phyloP scores from a whole-genome alignment of 1,140 invertebrate genomes.

The Lanistes nyassanus region DNA sequence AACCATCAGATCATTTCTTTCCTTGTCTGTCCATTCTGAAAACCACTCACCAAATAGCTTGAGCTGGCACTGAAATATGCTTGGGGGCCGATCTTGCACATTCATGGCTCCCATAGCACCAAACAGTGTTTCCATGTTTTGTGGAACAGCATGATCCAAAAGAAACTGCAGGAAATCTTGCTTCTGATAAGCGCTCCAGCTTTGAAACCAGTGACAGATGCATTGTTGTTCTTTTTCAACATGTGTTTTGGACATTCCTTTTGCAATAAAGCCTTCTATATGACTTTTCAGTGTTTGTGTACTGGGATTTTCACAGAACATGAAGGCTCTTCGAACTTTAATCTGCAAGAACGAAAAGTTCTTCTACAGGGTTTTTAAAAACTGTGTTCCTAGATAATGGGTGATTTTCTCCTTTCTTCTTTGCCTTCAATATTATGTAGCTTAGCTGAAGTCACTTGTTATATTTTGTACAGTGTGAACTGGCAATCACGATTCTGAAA shows the following conservation, averaged over 20 bases:
- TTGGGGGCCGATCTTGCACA: slow-evolving; percentile 79
- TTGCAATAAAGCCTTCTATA: neutral
- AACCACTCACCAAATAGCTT: slow-evolving; percentile 90
- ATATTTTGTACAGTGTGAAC: no score
- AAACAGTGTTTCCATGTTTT: slow-evolving; percentile 77
- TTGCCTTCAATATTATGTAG: no score
- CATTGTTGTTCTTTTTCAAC: slow-evolving; percentile 57
- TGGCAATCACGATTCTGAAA: no score
- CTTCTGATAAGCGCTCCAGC: slow-evolving; percentile 88
- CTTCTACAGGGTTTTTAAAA: neutral
- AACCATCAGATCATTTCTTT: slow-evolving; percentile 69
- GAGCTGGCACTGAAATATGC: slow-evolving; percentile 87
- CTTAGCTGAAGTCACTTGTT: no score
- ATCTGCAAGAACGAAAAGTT: neutral
- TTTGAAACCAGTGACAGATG: slow-evolving; percentile 79
- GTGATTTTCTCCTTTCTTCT: neutral
- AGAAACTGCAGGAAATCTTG: slow-evolving; percentile 84
- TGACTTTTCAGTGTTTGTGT: neutral
- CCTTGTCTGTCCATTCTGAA: slow-evolving; percentile 80
- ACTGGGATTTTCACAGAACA: neutral
- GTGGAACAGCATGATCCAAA: slow-evolving; percentile 73
- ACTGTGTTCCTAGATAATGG: neutral
- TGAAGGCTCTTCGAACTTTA: neutral
- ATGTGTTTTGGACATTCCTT: slow-evolving; percentile 44
- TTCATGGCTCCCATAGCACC: slow-evolving; percentile 75